A percentile compares a stretch with the other conserved stretches of the same genome.
Evolutionary conservation across 2,113 vertebrate species (phyloP).

Genomic region (Colinus virginianus): DNA sequence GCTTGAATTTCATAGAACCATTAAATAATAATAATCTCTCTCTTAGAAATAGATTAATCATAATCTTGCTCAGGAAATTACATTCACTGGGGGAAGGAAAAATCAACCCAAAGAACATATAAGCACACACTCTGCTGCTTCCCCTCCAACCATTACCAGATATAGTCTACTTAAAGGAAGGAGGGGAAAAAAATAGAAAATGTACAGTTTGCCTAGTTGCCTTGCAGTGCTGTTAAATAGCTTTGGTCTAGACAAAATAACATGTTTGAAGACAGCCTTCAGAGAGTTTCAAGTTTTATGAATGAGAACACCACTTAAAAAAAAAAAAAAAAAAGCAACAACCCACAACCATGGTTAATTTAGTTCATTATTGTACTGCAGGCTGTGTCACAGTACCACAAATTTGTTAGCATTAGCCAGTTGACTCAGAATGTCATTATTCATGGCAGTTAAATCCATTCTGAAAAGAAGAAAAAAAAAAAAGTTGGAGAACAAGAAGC

Average conservation of each 20-base stretch:
- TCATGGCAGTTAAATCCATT: not conserved
- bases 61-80: not conserved
- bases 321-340: not conserved
- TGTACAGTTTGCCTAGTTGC: not conserved
- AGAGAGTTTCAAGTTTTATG: not conserved
- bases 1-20: not conserved
- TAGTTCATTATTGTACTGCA: not conserved
- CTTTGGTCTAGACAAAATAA: not conserved
- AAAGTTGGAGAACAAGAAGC: not conserved
- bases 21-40: not conserved
- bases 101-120: not conserved
- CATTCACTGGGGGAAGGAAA: not conserved
- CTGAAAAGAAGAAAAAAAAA: not conserved
- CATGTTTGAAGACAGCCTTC: not conserved
- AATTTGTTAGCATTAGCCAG: not conserved
- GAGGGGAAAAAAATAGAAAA: not conserved
- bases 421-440: slow-evolving; percentile 36
- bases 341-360: not conserved
- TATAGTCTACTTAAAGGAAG: not conserved
- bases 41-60: accelerated
- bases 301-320: not conserved
- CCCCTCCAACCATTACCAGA: not conserved
- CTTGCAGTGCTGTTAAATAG: not conserved
- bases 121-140: not conserved
- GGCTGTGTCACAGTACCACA: slow-evolving; percentile 3